A percentile compares a stretch with the other conserved stretches of the same genome.
These are phyloP conservation scores for Trichacis sp. DNA, from an alignment of 2,888 invertebrate species.

Conservation along the genomic window DNA sequence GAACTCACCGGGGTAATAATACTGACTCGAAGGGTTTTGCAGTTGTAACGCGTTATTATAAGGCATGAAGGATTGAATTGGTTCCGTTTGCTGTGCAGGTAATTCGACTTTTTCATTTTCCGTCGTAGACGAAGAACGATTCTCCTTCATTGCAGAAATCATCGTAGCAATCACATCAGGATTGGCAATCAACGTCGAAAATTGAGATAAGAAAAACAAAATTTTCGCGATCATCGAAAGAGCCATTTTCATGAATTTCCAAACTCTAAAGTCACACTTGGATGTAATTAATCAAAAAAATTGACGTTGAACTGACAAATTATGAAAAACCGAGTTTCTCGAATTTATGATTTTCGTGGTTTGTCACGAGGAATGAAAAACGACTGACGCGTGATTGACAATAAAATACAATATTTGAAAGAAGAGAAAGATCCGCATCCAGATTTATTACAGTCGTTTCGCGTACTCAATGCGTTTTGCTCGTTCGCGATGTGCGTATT, in stretches of 20 bases:
- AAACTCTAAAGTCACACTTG: too few species aligned
- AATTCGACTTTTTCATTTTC: constrained; percentile 23
- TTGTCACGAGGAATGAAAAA: background rate
- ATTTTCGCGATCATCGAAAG: background rate
- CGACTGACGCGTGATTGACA: constrained; percentile 3
- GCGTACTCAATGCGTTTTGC: background rate
- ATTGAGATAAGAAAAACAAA: background rate
- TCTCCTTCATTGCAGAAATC: constrained; percentile 13
- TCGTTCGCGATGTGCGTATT: constrained; percentile 12
- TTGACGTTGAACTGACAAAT: too few species aligned
- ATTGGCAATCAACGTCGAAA: background rate
- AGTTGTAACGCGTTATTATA: background rate
- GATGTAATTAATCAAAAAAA: too few species aligned
- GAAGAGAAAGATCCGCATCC: constrained; percentile 10
- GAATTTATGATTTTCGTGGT: background rate
- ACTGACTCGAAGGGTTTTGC: background rate
- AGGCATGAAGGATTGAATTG: background rate
- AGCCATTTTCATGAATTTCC: too few species aligned
- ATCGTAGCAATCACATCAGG: background rate
- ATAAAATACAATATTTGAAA: constrained; percentile 3
- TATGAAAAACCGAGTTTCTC: background rate
- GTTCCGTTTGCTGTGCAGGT: background rate
- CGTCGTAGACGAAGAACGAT: constrained; percentile 31
- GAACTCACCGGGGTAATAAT: background rate
- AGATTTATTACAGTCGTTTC: constrained; percentile 13